These are phyloP conservation scores for Magallana angulata DNA, from an alignment of 1,140 invertebrate species.

Conservation along the genomic window DNA sequence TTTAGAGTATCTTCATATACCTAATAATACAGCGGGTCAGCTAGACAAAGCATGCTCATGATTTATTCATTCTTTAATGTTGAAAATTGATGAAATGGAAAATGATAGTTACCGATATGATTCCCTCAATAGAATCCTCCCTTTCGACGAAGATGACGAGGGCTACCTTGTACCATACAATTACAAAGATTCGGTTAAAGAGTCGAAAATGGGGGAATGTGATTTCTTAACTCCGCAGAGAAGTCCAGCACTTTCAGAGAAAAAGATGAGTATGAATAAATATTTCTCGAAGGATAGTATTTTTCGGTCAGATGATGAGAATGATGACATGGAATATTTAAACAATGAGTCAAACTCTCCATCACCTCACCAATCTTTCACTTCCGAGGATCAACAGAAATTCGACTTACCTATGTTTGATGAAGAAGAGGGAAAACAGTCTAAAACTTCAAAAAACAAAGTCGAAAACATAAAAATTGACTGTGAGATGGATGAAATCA, in stretches of 20 bases:
- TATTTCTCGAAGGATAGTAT: background rate
- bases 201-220: background rate
- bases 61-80: no score
- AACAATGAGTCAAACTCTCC: background rate
- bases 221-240: background rate
- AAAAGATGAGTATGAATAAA: background rate
- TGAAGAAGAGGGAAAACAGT: background rate
- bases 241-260: background rate
- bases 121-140: background rate
- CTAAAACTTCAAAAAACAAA: background rate
- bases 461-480: background rate
- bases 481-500: background rate
- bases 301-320: background rate
- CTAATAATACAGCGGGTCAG: no score
- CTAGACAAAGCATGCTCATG: no score
- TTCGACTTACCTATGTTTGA: background rate
- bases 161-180: background rate
- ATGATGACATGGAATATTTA: background rate
- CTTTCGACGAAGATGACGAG: background rate
- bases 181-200: background rate
- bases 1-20: no score
- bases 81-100: background rate
- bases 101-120: background rate
- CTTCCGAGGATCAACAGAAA: background rate
- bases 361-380: background rate